Percentiles rank a stretch among this genome's conserved stretches.
Conservation (phyloP, 2,113 vertebrate species). For the Morone saxatilis region DNA sequence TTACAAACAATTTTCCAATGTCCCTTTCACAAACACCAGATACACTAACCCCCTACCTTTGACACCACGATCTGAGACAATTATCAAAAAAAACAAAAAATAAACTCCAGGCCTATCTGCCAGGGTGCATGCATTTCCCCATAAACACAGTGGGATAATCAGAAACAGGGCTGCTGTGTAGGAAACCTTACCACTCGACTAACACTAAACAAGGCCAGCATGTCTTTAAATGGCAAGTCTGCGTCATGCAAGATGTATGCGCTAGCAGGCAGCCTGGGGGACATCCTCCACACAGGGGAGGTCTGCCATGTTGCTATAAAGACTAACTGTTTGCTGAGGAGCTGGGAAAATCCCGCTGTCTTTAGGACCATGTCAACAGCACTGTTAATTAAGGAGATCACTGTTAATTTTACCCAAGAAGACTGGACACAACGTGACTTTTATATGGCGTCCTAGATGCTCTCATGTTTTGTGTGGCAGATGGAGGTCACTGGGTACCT, state of each 20-base stretch:
- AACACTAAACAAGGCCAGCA: constrained; percentile 70
- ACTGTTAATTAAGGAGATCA: constrained; percentile 70
- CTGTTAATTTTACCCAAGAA: constrained; percentile 58
- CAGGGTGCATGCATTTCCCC: constrained; percentile 58
- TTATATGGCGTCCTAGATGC: constrained; percentile 42
- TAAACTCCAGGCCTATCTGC: constrained; percentile 72
- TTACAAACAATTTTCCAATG: neutral
- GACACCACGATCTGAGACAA: constrained; percentile 60
- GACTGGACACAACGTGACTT: constrained; percentile 58
- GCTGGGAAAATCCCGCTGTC: constrained; percentile 73
- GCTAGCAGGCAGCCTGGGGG: constrained; percentile 65
- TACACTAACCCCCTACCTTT: neutral
- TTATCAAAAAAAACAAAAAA: constrained; percentile 45
- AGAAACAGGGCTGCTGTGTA: constrained; percentile 77
- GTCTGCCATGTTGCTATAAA: constrained; percentile 69
- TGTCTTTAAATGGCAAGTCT: constrained; percentile 73
- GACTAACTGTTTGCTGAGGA: constrained; percentile 65
- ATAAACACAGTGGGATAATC: constrained; percentile 78
- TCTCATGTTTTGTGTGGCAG: constrained; percentile 36
- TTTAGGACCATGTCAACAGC: constrained; percentile 74
- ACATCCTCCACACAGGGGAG: constrained; percentile 74
- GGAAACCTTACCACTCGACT: constrained; percentile 62
- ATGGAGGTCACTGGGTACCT: constrained; percentile 13
- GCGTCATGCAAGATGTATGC: constrained; percentile 71
- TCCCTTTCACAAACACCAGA: constrained; percentile 1